Evolutionary conservation across 2,888 invertebrate genomes (phyloP), one percentile per base, ranked within the genome.

Genomic region (Andrena bicolor): DNA sequence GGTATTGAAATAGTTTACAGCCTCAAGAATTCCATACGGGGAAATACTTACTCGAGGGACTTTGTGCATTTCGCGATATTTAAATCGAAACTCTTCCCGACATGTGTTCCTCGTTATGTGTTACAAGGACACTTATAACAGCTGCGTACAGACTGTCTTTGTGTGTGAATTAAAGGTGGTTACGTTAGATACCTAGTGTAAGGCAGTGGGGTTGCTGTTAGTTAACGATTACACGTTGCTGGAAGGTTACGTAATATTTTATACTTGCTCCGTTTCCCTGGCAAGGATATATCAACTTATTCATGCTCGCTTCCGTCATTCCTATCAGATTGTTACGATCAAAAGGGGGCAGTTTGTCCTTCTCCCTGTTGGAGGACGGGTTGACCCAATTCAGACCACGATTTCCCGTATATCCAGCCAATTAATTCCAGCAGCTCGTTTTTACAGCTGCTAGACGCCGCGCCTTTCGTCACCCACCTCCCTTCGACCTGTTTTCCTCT

Each of bases 401-500:
- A 49, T 73, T 82, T 81, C 78, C 86, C 80, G 66, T 63, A 70
- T 75, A 78, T 80, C 82, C 68, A 84, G 82, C 68, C 80, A 77
- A 84, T 88, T 88, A 88, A 88, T 88, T 88, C 83, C 70, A 73
- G 66, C 82, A 80, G 80, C 64, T 75, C 64, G 78, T 86, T 88
- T 87, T 88, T 88, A 86, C 78, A 81, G 76, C 71, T 66, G 70
- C 65, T 76, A 74, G 41, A 23, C 71, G 61, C 66, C 35, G 66
- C 23, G 66, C 76, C 76, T 87, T 84, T 82, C 75, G 65, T 80
- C 72, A 32, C 64, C 58, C 30, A 64, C 32, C 61, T 83, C 65
- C 41, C 61, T 73, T 56, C 73, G 58, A 75, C 70, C 75, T 61
- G 84, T 84, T 84, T 41, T 82, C 58, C 69, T 71, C 73, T 73